Conservation (phyloP, 2,888 invertebrate genomes). For the Augiades crinisus region DNA sequence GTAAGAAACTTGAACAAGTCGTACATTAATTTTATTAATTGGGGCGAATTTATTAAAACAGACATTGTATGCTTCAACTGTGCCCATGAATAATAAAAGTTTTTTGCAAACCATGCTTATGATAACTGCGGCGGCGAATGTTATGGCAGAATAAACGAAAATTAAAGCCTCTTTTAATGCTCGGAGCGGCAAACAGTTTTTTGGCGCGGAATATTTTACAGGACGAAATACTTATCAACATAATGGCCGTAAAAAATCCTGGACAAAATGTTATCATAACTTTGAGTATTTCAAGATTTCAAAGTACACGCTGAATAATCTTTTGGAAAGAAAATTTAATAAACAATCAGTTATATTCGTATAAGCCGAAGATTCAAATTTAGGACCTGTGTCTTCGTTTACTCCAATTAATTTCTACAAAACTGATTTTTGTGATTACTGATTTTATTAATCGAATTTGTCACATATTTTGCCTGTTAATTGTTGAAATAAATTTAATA, state of each 20-base stretch:
- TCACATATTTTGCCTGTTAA: no score
- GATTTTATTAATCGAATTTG: no score
- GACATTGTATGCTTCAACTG: slow-evolving; percentile 6
- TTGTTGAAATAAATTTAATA: no score
- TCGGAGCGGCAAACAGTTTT: slow-evolving; percentile 22
- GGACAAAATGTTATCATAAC: slow-evolving; percentile 10
- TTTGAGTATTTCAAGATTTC: not conserved
- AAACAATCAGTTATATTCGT: no score
- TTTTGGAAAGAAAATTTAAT: no score
- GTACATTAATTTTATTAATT: no score
- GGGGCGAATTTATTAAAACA: slow-evolving; percentile 6
- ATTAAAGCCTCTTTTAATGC: slow-evolving; percentile 26
- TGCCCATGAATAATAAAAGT: slow-evolving; percentile 23
- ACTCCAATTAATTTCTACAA: no score
- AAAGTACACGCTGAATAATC: no score
- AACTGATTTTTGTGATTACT: no score
- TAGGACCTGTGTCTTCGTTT: no score
- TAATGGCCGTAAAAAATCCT: slow-evolving; percentile 21
- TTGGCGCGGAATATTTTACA: slow-evolving; percentile 23
- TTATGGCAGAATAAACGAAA: slow-evolving; percentile 25
- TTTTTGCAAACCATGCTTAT: slow-evolving; percentile 24
- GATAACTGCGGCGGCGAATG: slow-evolving; percentile 22
- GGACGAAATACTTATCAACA: slow-evolving; percentile 18
- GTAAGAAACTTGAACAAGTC: no score
- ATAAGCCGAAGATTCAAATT: no score